Conservation (phyloP, 2,113 vertebrate species). For the Myotis brandtii region DNA sequence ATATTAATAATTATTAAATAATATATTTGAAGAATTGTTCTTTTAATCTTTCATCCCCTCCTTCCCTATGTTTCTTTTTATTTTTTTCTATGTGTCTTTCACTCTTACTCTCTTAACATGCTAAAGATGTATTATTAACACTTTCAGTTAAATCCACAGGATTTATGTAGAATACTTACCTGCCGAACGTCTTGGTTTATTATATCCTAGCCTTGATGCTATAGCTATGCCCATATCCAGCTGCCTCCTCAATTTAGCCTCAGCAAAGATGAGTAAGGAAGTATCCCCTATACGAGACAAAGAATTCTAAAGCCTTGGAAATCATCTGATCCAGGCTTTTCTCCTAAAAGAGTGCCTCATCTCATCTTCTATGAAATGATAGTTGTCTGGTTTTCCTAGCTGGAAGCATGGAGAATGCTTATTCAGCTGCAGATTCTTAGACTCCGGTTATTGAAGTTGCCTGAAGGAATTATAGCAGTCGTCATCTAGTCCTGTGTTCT, state of each 20-base stretch:
- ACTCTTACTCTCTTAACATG: background rate
- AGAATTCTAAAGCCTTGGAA: background rate
- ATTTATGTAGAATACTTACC: background rate
- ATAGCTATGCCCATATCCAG: background rate
- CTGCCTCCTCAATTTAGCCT: background rate
- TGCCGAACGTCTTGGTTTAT: background rate
- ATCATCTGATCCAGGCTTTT: background rate
- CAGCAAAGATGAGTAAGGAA: background rate
- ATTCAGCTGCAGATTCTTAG: background rate
- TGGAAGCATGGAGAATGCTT: background rate
- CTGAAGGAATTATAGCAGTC: background rate
- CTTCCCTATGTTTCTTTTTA: background rate
- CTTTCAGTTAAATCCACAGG: background rate
- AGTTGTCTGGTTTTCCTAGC: background rate
- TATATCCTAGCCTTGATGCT: background rate
- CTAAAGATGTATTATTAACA: background rate
- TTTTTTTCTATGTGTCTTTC: background rate
- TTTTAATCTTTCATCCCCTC: background rate
- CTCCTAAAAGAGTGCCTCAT: background rate
- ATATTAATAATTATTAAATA: conserved; percentile 19
- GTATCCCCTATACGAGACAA: background rate
- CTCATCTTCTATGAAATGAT: background rate
- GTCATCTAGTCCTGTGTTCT: background rate
- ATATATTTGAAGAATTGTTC: conserved; percentile 11
- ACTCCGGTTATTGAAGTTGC: background rate